Conservation (phyloP, 2,797 vertebrate genomes). For the Cossypha caffra region DNA sequence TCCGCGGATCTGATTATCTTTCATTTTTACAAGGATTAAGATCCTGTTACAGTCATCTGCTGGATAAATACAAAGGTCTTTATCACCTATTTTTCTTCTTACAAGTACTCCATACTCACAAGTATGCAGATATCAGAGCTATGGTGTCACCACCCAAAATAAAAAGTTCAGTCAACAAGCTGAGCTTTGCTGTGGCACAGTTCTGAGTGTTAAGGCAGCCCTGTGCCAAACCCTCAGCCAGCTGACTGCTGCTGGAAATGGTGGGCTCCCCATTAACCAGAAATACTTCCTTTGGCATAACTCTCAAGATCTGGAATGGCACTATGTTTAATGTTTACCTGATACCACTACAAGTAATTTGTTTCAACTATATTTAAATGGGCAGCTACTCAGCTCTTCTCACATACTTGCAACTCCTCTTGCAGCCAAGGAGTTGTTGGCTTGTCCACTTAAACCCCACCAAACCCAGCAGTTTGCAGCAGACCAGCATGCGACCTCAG, state of each 20-base stretch:
- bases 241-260: neutral
- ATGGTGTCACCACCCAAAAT: neutral
- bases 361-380: neutral
- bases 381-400: neutral
- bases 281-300: neutral
- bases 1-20: neutral
- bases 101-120: neutral
- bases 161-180: neutral
- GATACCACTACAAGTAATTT: neutral
- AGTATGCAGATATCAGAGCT: neutral
- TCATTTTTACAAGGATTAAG: neutral
- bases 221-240: neutral
- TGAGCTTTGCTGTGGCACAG: neutral
- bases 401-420: neutral
- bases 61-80: neutral
- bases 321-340: neutral
- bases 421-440: neutral
- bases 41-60: neutral
- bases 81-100: neutral
- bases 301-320: neutral
- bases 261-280: accelerated
- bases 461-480: neutral
- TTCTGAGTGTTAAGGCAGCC: neutral
- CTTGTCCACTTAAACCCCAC: neutral
- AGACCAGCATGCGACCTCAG: neutral